Percentiles rank a stretch among this genome's conserved stretches.
Evolutionary conservation across 2,113 vertebrate species (phyloP).

Genomic region (Muscicapa adusta): DNA sequence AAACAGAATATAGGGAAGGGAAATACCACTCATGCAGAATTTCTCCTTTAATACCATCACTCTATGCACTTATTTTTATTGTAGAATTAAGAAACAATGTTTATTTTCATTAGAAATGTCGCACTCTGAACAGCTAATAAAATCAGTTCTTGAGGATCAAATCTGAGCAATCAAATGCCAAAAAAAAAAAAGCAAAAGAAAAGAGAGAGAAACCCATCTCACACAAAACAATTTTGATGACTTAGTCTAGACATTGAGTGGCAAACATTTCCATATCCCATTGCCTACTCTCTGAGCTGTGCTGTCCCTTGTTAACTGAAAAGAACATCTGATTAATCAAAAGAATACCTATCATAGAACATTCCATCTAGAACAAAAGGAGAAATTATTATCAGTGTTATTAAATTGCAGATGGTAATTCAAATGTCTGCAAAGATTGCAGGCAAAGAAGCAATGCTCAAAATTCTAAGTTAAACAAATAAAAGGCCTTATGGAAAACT

Average conservation of each 20-base stretch:
- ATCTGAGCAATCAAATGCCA: neutral
- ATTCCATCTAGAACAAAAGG: neutral
- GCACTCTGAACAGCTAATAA: neutral
- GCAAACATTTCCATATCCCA: neutral
- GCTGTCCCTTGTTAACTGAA: neutral
- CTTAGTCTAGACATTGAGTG: neutral
- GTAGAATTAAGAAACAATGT: neutral
- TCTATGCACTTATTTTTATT: neutral
- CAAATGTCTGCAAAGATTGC: neutral
- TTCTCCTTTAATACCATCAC: neutral
- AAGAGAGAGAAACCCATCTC: neutral
- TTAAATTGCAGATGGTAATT: neutral
- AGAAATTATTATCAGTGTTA: neutral
- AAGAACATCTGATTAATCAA: neutral
- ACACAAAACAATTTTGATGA: neutral
- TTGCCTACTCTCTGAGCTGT: neutral
- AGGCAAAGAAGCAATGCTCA: neutral
- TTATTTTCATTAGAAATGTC: neutral
- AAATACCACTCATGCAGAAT: neutral
- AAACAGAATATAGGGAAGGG: neutral
- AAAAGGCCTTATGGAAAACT: neutral
- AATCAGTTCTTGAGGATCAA: neutral
- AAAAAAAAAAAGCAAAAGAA: neutral
- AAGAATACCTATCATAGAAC: neutral
- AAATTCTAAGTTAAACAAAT: neutral